Evolutionary conservation across 2,797 vertebrate genomes (phyloP), one percentile per base, ranked within the genome.

Genomic region (Mionectes olivaceus): DNA sequence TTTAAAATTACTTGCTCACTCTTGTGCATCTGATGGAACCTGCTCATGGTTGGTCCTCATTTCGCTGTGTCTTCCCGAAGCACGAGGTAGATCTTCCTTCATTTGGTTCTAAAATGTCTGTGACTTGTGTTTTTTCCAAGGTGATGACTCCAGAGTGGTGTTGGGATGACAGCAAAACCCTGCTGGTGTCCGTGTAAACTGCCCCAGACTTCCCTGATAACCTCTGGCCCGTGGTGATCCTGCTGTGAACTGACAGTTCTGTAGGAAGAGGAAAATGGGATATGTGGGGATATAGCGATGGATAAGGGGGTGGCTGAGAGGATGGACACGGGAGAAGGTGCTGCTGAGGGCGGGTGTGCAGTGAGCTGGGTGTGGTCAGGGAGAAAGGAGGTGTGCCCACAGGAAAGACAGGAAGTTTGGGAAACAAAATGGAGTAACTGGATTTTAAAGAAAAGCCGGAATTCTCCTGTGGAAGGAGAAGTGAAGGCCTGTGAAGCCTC

Each of bases 351-450:
- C 71, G 64, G 91, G 71, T 55, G 15, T 28, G 78, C 32, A 47
- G 22, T 12, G 64, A 49, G 3, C 59, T 63, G 84, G 94, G 91
- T 78, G 89, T 91, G 95, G 87, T 33, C 11, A 11, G 53, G 56
- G 14, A 91, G 49, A 59, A 27, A 0, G 27, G 46, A 87, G 81
- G 65, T 79, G 83, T 65, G 70, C 12, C 23, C 35, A 2, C 8
- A 24, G 2, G 64, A 86, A 47, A 43, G 63, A n/a, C 63, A 90
- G 88, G 86, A 89, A 92, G 90, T 83, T 76, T 74, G 25, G 88
- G 92, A 63, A 84, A 57, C 52, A 71, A 83, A 92, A 77, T 89
- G 88, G 92, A 82, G 81, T 71, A 78, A 68, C 52, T 89, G 65
- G 46, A 18, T 47, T 44, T 49, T 9, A 35, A 79, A 69, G 39